Percentiles rank a stretch among this genome's conserved stretches.
Evolutionary conservation across 1,140 invertebrate species (phyloP).

Genomic region (Melipona quadrifasciata): DNA sequence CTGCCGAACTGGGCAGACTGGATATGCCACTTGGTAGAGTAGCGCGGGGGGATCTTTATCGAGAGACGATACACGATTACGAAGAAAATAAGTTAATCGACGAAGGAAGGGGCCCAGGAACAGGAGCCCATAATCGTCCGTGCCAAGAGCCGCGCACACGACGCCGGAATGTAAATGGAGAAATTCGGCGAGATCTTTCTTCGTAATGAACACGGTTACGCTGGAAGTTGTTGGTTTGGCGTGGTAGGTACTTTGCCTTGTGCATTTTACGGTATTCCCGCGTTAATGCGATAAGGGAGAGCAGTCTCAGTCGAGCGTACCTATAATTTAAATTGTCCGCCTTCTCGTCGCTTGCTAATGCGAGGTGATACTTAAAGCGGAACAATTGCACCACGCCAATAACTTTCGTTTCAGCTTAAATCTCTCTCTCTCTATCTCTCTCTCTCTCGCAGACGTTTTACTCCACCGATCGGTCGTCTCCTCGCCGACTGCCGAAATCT

Average conservation of each 20-base stretch:
- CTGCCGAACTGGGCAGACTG: no score
- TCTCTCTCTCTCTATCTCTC: neutral
- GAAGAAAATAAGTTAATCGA: slow-evolving; percentile 38
- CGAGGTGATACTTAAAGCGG: slow-evolving; percentile 59
- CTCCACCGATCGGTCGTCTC: no score
- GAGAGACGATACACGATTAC: slow-evolving; percentile 20
- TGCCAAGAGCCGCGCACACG: slow-evolving; percentile 52
- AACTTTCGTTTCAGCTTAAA: slow-evolving; percentile 38
- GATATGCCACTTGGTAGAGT: no score
- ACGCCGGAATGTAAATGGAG: slow-evolving; percentile 60
- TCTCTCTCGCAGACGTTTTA: no score
- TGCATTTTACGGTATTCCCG: slow-evolving; percentile 63
- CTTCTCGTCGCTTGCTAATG: slow-evolving; percentile 60
- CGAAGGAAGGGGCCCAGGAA: neutral
- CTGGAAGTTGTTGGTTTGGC: slow-evolving; percentile 51
- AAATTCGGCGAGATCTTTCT: slow-evolving; percentile 61
- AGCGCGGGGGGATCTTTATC: neutral
- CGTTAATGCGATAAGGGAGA: slow-evolving; percentile 66
- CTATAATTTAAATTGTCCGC: slow-evolving; percentile 67
- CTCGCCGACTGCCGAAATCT: neutral
- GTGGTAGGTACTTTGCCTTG: slow-evolving; percentile 45
- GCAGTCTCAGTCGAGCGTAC: slow-evolving; percentile 53
- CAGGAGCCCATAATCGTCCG: slow-evolving; percentile 35
- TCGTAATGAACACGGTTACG: slow-evolving; percentile 58
- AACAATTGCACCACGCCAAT: slow-evolving; percentile 51